Evolutionary conservation across 2,797 vertebrate species (phyloP).

Genomic region (Cynopterus sphinx): DNA sequence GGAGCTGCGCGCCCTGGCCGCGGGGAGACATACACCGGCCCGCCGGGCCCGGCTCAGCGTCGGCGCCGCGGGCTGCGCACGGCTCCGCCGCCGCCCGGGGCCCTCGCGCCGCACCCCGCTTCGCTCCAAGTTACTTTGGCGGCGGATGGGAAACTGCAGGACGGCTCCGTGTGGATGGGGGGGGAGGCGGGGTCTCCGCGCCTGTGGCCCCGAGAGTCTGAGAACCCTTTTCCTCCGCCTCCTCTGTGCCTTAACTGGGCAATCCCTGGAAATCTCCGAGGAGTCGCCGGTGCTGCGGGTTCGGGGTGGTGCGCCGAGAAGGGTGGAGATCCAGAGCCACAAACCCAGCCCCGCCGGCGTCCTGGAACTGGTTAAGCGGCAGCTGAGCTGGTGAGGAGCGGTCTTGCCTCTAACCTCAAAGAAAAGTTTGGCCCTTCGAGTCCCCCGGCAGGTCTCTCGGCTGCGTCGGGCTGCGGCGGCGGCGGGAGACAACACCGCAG

Average conservation of each 20-base stretch:
- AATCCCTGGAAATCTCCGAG: slow-evolving; percentile 32
- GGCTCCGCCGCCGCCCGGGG: slow-evolving; percentile 50
- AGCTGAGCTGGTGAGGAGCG: slow-evolving; percentile 48
- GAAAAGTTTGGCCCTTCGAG: slow-evolving; percentile 80
- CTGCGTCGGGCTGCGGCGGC: slow-evolving; percentile 67
- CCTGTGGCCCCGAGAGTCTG: background rate
- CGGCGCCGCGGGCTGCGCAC: slow-evolving; percentile 17
- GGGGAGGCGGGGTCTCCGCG: background rate
- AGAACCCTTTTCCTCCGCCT: background rate
- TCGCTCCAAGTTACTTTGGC: slow-evolving; percentile 76
- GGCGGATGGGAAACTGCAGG: slow-evolving; percentile 57
- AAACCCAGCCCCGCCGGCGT: slow-evolving; percentile 42
- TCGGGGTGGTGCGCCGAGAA: slow-evolving; percentile 18
- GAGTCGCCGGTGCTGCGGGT: slow-evolving; percentile 40
- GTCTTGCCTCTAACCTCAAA: slow-evolving; percentile 67
- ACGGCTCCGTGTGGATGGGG: background rate
- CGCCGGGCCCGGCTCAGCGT: slow-evolving; percentile 73
- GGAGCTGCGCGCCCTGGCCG: slow-evolving; percentile 76
- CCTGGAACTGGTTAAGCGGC: slow-evolving; percentile 72
- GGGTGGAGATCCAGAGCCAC: slow-evolving; percentile 54
- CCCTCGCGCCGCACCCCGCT: slow-evolving; percentile 55
- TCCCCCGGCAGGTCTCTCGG: slow-evolving; percentile 55
- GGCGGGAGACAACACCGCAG: slow-evolving; percentile 50
- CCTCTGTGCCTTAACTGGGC: background rate
- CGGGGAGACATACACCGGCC: slow-evolving; percentile 82